Evolutionary conservation across 1,140 invertebrate genomes (phyloP), one percentile per base, ranked within the genome.

Genomic region (Lepidostoma basale): DNA sequence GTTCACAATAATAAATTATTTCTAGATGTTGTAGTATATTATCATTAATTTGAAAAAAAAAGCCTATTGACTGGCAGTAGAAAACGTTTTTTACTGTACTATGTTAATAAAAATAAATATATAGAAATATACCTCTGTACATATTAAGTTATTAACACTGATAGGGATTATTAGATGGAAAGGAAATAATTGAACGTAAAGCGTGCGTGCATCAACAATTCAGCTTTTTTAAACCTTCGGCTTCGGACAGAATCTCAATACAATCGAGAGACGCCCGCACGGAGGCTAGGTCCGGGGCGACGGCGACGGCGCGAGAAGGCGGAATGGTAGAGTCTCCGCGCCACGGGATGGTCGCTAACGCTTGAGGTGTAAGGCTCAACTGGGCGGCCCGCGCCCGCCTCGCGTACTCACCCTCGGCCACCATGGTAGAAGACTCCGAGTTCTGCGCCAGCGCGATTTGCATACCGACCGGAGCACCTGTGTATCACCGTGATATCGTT

Each of bases 381-480:
- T 25, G 16, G 25, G 25, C 25, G 18, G 26, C 49, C 3, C 20
- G 10, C 25, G 5, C 5, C 10, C 16, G 20, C 3, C 20, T 3
- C 25, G 5, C 5, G 8, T 8, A 44, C 59, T 45, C 40, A 39
- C 62, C 26, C 6, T 64, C 62, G 30, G 33, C 44, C 10, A 26
- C 62, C 26, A 54, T 36, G 4, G 47, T 49, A 6, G 44, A 64
- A 12, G 42, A 30, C 10, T 39, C 20, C 18, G 62, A 36, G 28
- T 39, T 40, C 18, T 33, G 44, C 62, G 47, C 26, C 42, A 52
- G 44, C 62, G 28, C 62, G 18, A 25, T n/a, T 14, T 14, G 60
- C 54, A 45, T 69, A 62, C 4, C 16, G 22, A 36, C 28, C 22
- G 26, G 23, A 26, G 20, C 23, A 54, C 26, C 49, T 54, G 49